A percentile compares a stretch with the other conserved stretches of the same genome.
phyloP scores from a whole-genome alignment of 2,888 invertebrate genomes.

The Apamea anceps region DNA sequence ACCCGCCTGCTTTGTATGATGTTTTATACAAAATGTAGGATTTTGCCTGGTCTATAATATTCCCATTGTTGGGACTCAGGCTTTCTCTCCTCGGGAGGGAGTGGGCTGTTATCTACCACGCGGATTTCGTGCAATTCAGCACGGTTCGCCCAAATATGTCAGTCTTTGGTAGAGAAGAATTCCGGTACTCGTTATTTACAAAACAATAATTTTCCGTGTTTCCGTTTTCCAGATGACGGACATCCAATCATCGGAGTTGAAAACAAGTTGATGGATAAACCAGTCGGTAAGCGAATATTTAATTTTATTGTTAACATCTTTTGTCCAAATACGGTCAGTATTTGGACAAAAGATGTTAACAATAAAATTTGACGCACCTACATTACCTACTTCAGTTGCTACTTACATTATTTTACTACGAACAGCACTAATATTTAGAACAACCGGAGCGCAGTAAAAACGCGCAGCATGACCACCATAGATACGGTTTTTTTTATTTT shows the following conservation, averaged over 20 bases:
- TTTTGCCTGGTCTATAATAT: background rate
- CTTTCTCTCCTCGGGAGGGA: too few species aligned
- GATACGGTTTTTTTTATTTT: too few species aligned
- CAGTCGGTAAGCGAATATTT: constrained; percentile 73
- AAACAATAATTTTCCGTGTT: background rate
- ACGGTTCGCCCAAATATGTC: background rate
- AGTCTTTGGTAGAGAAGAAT: background rate
- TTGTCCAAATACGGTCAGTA: too few species aligned
- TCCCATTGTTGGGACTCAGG: too few species aligned
- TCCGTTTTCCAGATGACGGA: constrained; percentile 73
- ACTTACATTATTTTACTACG: background rate
- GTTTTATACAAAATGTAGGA: background rate
- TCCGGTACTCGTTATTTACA: background rate
- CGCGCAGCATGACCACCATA: background rate
- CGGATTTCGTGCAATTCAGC: too few species aligned
- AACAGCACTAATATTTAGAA: background rate
- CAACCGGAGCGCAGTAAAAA: background rate
- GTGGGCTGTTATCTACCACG: too few species aligned
- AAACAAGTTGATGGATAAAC: constrained; percentile 75
- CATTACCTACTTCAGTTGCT: background rate
- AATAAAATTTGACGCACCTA: too few species aligned
- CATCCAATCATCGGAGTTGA: constrained; percentile 75
- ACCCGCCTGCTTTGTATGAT: background rate
- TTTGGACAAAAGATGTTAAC: too few species aligned
- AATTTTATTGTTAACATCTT: background rate